A percentile compares a stretch with the other conserved stretches of the same genome.
Conservation (phyloP, 2,888 invertebrate species). For the Yponomeuta sedellus region DNA sequence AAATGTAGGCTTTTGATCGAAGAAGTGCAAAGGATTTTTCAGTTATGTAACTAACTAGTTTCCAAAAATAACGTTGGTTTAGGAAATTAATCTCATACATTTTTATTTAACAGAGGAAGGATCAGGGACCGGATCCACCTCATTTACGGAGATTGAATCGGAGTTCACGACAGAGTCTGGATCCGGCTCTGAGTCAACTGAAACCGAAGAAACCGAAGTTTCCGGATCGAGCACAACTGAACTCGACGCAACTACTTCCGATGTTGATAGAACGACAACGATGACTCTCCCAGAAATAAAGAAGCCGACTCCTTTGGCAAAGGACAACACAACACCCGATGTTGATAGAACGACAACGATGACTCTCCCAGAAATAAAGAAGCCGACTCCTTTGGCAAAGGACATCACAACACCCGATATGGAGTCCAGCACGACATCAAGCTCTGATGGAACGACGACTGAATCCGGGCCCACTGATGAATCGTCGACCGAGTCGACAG, state of each 20-base stretch:
- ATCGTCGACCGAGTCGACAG: neutral
- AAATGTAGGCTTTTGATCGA: too few relatives aligned
- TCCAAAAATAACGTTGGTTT: too few relatives aligned
- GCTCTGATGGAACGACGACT: slow-evolving; percentile 14
- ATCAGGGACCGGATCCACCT: slow-evolving; percentile 18
- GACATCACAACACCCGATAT: neutral
- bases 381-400: slow-evolving; percentile 19
- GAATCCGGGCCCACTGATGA: slow-evolving; percentile 18
- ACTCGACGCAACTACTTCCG: neutral
- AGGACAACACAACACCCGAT: neutral
- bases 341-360: neutral
- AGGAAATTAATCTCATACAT: neutral
- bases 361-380: neutral
- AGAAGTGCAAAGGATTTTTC: too few relatives aligned
- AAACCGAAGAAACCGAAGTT: neutral
- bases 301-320: too few relatives aligned
- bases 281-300: too few relatives aligned
- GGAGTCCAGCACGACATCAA: too few relatives aligned
- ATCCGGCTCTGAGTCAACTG: slow-evolving; percentile 22
- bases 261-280: neutral
- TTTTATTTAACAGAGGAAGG: slow-evolving; percentile 19
- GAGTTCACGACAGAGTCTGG: slow-evolving; percentile 24
- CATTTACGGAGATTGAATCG: slow-evolving; percentile 25
- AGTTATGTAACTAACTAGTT: too few relatives aligned
- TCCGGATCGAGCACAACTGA: slow-evolving; percentile 2